phyloP scores from a whole-genome alignment of 2,113 vertebrate species.

The Eulacestoma nigropectus region DNA sequence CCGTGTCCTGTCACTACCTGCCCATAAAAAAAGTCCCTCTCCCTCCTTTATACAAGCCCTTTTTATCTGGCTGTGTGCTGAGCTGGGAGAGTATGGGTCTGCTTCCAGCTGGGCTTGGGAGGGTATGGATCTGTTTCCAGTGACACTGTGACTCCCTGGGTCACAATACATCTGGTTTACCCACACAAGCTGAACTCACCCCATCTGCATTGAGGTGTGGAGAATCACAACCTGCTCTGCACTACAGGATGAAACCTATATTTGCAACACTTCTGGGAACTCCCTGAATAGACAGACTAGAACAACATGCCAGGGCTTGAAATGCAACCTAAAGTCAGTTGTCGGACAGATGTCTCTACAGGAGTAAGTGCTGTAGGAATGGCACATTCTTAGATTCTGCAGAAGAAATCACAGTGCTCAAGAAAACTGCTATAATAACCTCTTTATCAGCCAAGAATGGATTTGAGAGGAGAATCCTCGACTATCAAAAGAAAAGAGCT shows the following conservation, averaged over 20 bases:
- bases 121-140: not conserved
- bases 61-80: not conserved
- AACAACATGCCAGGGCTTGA: not conserved
- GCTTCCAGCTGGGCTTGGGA: not conserved
- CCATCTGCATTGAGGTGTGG: rapidly evolving
- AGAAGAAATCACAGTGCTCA: not conserved
- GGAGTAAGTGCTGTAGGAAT: not conserved
- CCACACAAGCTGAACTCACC: not conserved
- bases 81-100: not conserved
- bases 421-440: not conserved
- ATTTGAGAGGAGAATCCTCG: not conserved
- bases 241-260: not conserved
- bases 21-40: not conserved
- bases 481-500: not conserved
- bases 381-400: not conserved
- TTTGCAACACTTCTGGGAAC: not conserved
- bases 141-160: not conserved
- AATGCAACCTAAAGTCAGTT: not conserved
- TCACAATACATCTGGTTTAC: not conserved
- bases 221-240: not conserved
- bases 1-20: not conserved
- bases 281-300: not conserved
- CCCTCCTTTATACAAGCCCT: not conserved
- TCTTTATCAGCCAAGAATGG: not conserved
- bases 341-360: not conserved